Evolutionary conservation across 2,888 invertebrate species (phyloP).

Genomic region (Macaria notata): DNA sequence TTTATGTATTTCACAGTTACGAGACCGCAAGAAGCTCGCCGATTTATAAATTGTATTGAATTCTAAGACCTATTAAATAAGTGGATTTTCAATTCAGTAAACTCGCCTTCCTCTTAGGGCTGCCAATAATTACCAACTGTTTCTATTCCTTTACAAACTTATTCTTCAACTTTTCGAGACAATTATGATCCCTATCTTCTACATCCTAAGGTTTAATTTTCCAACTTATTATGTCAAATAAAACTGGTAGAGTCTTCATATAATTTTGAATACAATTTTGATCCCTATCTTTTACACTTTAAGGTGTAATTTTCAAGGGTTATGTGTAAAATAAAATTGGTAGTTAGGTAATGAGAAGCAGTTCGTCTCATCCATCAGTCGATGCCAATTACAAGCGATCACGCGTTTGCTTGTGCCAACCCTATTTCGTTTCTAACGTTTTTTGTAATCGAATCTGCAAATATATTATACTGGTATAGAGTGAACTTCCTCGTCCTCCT

Average conservation of each 20-base stretch:
- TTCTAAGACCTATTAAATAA: constrained; percentile 10
- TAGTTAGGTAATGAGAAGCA: constrained; percentile 51
- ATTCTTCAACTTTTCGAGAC: neutral
- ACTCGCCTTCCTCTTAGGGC: constrained; percentile 43
- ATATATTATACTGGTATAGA: neutral
- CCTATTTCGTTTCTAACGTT: constrained; percentile 48
- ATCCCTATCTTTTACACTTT: constrained; percentile 21
- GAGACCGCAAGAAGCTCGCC: constrained; percentile 2
- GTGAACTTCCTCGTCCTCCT: too few relatives aligned
- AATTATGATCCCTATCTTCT: neutral
- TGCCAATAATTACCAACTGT: constrained; percentile 44
- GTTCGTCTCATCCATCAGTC: constrained; percentile 52
- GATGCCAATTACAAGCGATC: constrained; percentile 72
- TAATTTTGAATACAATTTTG: neutral
- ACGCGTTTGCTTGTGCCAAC: constrained; percentile 65
- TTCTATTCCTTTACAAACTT: constrained; percentile 34
- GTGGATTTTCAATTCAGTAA: constrained; percentile 9
- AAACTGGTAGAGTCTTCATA: neutral
- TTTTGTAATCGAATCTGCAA: constrained; percentile 32
- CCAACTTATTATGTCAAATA: too few relatives aligned
- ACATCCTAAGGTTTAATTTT: too few relatives aligned
- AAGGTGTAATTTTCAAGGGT: constrained; percentile 19
- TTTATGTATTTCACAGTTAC: neutral
- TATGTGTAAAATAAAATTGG: constrained; percentile 38
- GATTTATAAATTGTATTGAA: constrained; percentile 12